Evolutionary conservation across 2,888 invertebrate species (phyloP).

Genomic region (Lingula anatina): DNA sequence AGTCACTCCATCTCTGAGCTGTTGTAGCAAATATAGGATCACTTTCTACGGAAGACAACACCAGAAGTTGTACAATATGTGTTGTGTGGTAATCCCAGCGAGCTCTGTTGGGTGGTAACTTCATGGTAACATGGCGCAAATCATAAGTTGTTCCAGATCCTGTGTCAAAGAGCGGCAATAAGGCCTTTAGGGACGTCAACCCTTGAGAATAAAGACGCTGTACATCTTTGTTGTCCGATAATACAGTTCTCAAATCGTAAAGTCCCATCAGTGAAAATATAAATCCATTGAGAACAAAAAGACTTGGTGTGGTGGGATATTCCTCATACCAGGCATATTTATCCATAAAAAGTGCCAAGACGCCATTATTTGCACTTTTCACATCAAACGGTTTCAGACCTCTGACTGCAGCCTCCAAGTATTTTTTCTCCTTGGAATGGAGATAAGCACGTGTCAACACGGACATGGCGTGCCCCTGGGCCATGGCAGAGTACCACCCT

Average conservation of each 20-base stretch:
- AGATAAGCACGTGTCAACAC: slow-evolving; percentile 86
- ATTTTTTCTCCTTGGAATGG: slow-evolving; percentile 63
- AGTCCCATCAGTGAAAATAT: slow-evolving; percentile 94
- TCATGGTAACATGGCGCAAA: slow-evolving; percentile 77
- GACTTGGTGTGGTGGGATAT: slow-evolving; percentile 89
- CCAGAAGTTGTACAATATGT: slow-evolving; percentile 82
- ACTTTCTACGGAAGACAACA: slow-evolving; percentile 71
- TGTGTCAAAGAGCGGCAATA: slow-evolving; percentile 88
- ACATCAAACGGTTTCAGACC: slow-evolving; percentile 71
- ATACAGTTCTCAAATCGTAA: slow-evolving; percentile 80
- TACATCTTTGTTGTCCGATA: slow-evolving; percentile 64
- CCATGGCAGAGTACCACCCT: slow-evolving; percentile 98
- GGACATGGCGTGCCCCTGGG: slow-evolving; percentile 91
- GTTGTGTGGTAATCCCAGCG: slow-evolving; percentile 99
- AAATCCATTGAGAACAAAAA: slow-evolving; percentile 95
- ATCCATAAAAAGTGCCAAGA: slow-evolving; percentile 64
- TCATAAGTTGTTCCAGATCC: slow-evolving; percentile 93
- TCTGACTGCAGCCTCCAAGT: slow-evolving; percentile 74
- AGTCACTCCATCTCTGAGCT: slow-evolving; percentile 88
- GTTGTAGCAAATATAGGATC: slow-evolving; percentile 77
- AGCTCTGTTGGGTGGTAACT: slow-evolving; percentile 79
- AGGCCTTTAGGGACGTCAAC: slow-evolving; percentile 71
- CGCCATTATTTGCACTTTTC: slow-evolving; percentile 37
- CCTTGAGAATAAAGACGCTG: slow-evolving; percentile 55
- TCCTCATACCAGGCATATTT: slow-evolving; percentile 94